phyloP scores from a whole-genome alignment of 2,888 invertebrate species.

The Crematogaster levior region DNA sequence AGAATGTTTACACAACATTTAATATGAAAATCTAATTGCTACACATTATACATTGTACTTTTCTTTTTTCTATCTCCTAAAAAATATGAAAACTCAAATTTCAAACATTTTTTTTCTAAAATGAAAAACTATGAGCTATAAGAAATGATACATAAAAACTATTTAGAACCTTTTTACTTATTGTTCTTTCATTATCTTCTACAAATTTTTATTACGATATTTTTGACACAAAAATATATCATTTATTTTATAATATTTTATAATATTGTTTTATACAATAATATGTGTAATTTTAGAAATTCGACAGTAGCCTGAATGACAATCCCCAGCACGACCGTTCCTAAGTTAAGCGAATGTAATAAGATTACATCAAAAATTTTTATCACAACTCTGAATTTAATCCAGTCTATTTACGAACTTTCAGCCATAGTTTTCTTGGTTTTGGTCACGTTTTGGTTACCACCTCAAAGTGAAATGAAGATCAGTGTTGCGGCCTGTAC shows the following conservation, averaged over 20 bases:
- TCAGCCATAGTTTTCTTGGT: constrained; percentile 88
- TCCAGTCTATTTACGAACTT: constrained; percentile 57
- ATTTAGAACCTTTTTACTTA: not conserved
- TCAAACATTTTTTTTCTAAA: not conserved
- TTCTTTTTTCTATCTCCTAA: not conserved
- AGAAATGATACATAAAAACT: not conserved
- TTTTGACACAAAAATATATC: not conserved
- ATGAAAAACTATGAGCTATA: not conserved
- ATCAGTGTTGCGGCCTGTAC: constrained; percentile 88
- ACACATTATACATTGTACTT: not conserved
- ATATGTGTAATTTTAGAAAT: constrained; percentile 1
- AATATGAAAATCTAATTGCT: not conserved
- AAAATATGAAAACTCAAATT: not conserved
- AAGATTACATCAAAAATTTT: not conserved
- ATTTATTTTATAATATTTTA: not conserved
- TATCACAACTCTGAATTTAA: not conserved
- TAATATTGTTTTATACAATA: not conserved
- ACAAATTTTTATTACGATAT: not conserved
- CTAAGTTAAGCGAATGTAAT: not conserved
- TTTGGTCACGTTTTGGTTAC: constrained; percentile 89
- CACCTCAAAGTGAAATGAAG: constrained; percentile 90
- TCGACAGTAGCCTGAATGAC: not conserved
- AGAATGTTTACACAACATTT: too few species aligned
- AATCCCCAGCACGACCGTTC: not conserved
- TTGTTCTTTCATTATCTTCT: not conserved